These are phyloP conservation scores for Drosophila punjabiensis DNA, from an alignment of 1,140 invertebrate genomes.

Conservation along the genomic window DNA sequence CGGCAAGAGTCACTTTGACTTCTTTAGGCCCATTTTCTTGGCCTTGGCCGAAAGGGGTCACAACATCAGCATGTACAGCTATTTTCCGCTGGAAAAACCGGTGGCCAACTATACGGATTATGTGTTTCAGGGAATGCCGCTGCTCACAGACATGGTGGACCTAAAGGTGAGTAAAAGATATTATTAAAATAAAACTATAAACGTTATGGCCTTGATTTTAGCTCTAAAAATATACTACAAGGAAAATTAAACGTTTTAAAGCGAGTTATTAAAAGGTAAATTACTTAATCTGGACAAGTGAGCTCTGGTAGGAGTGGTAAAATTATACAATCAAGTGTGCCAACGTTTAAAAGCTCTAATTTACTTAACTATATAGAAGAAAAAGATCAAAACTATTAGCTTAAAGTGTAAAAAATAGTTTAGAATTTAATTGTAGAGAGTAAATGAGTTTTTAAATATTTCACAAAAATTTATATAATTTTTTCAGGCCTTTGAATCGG, in stretches of 20 bases:
- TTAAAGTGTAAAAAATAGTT: neutral
- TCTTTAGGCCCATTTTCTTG: slow-evolving; percentile 88
- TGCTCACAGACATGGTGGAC: slow-evolving; percentile 82
- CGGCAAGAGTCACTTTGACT: slow-evolving; percentile 89
- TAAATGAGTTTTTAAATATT: too few species aligned
- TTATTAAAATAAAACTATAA: neutral
- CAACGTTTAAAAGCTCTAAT: neutral
- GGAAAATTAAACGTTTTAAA: neutral
- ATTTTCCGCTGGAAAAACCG: slow-evolving; percentile 86
- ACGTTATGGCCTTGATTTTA: neutral
- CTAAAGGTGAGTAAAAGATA: slow-evolving; percentile 42
- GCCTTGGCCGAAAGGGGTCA: slow-evolving; percentile 88
- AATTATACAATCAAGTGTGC: slow-evolving; percentile 5
- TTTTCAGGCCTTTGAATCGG: slow-evolving; percentile 44
- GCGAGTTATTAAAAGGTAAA: neutral
- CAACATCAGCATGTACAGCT: slow-evolving; percentile 88
- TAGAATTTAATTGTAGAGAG: neutral
- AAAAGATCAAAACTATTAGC: neutral
- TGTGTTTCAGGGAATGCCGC: slow-evolving; percentile 81
- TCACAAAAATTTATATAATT: neutral
- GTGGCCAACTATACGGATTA: slow-evolving; percentile 88
- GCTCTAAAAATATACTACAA: neutral
- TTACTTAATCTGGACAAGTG: neutral
- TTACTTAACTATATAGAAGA: neutral
- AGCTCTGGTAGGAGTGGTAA: neutral